A percentile compares a stretch with the other conserved stretches of the same genome.
Conservation (phyloP, 2,888 invertebrate species). For the Aplocera efformata region DNA sequence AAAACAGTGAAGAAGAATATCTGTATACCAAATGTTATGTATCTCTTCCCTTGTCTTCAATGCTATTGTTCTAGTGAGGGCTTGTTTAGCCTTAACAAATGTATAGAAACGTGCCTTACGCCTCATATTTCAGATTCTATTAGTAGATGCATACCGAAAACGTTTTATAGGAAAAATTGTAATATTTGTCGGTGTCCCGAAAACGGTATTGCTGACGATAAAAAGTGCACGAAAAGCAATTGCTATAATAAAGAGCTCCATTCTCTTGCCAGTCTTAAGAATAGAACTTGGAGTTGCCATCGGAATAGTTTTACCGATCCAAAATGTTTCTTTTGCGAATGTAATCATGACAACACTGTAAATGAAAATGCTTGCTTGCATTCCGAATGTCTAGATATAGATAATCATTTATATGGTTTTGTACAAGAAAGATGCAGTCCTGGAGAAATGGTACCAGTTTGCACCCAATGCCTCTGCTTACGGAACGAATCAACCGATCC, state of each 20-base stretch:
- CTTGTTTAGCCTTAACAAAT: slow-evolving; percentile 50
- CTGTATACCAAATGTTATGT: slow-evolving; percentile 67
- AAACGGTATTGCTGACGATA: slow-evolving; percentile 41
- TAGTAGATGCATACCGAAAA: slow-evolving; percentile 49
- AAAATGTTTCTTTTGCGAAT: slow-evolving; percentile 62
- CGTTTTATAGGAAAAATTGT: slow-evolving; percentile 55
- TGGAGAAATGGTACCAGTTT: slow-evolving; percentile 58
- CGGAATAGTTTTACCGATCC: slow-evolving; percentile 52
- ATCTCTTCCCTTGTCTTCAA: slow-evolving; percentile 59
- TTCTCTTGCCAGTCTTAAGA: slow-evolving; percentile 34
- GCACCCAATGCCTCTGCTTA: slow-evolving; percentile 62
- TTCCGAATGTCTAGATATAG: slow-evolving; percentile 48
- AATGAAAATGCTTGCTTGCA: slow-evolving; percentile 55
- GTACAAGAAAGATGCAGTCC: slow-evolving; percentile 43
- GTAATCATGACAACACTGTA: slow-evolving; percentile 43
- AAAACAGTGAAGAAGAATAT: slow-evolving; percentile 37
- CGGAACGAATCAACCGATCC: slow-evolving; percentile 39
- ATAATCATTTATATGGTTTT: slow-evolving; percentile 35
- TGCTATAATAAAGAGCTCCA: slow-evolving; percentile 34
- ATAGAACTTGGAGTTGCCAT: slow-evolving; percentile 35
- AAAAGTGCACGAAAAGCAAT: slow-evolving; percentile 41
- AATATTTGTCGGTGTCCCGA: slow-evolving; percentile 60
- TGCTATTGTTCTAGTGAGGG: slow-evolving; percentile 62
- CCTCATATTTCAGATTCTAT: slow-evolving; percentile 15
- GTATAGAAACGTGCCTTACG: slow-evolving; percentile 53